phyloP scores from a whole-genome alignment of 2,888 invertebrate genomes.

The Erebia ligea region DNA sequence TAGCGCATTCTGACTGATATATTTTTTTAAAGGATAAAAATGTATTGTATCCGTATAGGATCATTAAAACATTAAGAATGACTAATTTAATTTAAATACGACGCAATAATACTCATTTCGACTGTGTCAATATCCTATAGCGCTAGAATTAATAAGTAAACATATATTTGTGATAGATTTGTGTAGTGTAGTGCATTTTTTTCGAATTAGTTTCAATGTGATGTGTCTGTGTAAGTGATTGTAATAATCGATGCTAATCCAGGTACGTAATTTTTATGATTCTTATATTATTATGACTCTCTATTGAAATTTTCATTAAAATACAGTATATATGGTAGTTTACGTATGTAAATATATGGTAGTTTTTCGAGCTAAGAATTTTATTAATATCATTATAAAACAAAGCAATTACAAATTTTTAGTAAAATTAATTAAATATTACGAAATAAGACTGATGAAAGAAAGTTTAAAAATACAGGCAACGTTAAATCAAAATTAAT shows the following conservation, averaged over 20 bases:
- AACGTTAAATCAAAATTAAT: too few species aligned
- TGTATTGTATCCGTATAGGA: neutral
- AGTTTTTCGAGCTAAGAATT: too few species aligned
- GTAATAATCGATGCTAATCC: neutral
- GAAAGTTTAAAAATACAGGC: too few species aligned
- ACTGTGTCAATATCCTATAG: neutral
- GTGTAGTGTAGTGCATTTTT: conserved; percentile 28
- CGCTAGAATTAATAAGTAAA: neutral
- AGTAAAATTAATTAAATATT: too few species aligned
- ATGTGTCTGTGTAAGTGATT: conserved; percentile 31
- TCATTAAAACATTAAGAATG: neutral
- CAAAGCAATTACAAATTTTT: too few species aligned
- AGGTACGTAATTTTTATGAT: conserved; percentile 3
- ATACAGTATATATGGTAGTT: too few species aligned
- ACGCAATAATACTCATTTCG: too few species aligned
- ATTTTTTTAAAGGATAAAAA: neutral
- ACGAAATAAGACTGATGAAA: too few species aligned
- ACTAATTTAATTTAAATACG: neutral
- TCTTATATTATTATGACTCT: too few species aligned
- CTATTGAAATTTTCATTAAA: too few species aligned
- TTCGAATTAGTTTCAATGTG: conserved; percentile 18
- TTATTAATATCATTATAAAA: too few species aligned
- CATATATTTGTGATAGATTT: neutral
- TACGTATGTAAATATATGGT: too few species aligned
- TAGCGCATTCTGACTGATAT: neutral